A percentile compares a stretch with the other conserved stretches of the same genome.
Evolutionary conservation across 2,797 vertebrate genomes (phyloP).

Genomic region (Sebastes goodei): DNA sequence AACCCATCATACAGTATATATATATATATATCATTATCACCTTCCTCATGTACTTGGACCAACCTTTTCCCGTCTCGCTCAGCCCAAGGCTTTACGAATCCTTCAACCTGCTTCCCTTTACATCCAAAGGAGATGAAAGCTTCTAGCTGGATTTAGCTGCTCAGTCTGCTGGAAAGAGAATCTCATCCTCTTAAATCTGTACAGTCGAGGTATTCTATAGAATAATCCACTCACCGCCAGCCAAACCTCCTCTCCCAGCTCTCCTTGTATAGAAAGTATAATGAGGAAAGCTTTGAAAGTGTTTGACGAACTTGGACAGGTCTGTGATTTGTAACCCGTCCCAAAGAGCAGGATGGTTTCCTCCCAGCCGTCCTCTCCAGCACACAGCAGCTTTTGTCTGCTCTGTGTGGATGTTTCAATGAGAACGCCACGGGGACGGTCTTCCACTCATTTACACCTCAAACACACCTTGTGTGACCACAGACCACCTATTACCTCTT

Average conservation of each 20-base stretch:
- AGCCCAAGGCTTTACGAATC: background rate
- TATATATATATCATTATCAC: background rate
- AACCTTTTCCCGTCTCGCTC: background rate
- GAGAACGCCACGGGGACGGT: no score
- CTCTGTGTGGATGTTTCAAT: no score
- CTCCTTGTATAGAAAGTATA: no score
- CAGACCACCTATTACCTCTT: background rate
- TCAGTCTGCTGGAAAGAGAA: slow-evolving; percentile 1
- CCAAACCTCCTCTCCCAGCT: background rate
- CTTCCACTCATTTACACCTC: background rate
- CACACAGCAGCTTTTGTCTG: background rate
- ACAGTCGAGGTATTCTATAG: background rate
- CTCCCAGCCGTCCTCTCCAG: slow-evolving; percentile 24
- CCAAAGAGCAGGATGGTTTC: slow-evolving; percentile 21
- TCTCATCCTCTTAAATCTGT: background rate
- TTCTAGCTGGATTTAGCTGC: background rate
- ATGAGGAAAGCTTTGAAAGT: background rate
- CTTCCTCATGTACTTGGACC: background rate
- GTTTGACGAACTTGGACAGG: slow-evolving; percentile 6
- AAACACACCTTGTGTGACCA: background rate
- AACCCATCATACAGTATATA: background rate
- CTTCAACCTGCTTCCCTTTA: background rate
- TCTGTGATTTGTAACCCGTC: background rate
- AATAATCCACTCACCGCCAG: no score
- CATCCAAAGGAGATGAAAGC: slow-evolving; percentile 18